A percentile compares a stretch with the other conserved stretches of the same genome.
Conservation (phyloP, 2,888 invertebrate genomes). For the Lithophane socia region DNA sequence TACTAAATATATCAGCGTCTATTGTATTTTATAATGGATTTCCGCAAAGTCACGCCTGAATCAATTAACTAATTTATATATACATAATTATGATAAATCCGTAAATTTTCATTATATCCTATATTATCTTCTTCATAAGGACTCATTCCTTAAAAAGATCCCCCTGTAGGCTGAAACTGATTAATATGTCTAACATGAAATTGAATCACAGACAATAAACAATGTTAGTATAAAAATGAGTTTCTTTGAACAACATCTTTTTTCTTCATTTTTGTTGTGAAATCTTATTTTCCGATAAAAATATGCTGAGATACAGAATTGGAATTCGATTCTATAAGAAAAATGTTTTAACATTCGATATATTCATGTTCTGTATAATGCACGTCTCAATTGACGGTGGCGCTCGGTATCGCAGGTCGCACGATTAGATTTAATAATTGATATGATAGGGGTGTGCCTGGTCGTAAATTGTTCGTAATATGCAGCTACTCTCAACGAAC, state of each 20-base stretch:
- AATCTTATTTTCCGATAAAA: constrained; percentile 17
- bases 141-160: not conserved
- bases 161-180: not conserved
- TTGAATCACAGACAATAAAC: constrained; percentile 14
- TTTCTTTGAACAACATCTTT: constrained; percentile 7
- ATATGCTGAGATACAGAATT: not conserved
- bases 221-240: not conserved
- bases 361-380: constrained; percentile 4
- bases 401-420: not conserved
- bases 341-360: constrained; percentile 14
- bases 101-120: not conserved
- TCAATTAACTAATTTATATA: too few species aligned
- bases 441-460: constrained; percentile 19
- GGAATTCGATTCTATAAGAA: constrained; percentile 8
- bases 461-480: constrained; percentile 28
- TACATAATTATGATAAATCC: not conserved
- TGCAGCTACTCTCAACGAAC: not conserved
- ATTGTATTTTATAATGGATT: too few species aligned
- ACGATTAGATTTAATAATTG: constrained; percentile 43
- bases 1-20: too few species aligned
- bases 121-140: not conserved
- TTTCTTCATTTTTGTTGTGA: not conserved
- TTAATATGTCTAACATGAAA: constrained; percentile 19
- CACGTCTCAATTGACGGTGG: not conserved
- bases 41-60: too few species aligned